A percentile compares a stretch with the other conserved stretches of the same genome.
Conservation (phyloP, 2,113 vertebrate species). For the Antigone vipio region DNA sequence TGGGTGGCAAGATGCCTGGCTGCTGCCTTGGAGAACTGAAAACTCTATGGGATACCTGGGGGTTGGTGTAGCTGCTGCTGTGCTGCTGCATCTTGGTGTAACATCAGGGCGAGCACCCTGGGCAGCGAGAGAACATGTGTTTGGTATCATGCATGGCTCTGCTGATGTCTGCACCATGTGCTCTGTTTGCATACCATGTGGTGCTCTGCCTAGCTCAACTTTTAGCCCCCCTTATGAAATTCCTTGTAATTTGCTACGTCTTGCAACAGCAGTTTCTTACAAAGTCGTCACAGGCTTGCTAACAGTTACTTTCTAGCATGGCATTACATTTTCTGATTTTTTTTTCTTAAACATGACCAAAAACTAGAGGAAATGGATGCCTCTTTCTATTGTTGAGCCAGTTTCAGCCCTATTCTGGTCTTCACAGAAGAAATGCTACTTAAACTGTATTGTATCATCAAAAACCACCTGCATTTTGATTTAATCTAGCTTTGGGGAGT, state of each 20-base stretch:
- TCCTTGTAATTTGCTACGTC: not conserved
- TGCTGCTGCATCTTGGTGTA: rapidly evolving
- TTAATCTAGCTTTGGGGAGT: not conserved
- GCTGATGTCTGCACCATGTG: not conserved
- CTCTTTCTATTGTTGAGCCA: not conserved
- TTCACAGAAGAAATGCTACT: not conserved
- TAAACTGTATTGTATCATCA: not conserved
- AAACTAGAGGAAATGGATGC: not conserved
- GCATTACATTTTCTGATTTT: not conserved
- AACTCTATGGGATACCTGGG: not conserved
- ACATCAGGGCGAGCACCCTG: not conserved
- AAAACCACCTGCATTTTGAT: not conserved
- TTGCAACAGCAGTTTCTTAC: not conserved
- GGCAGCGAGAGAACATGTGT: not conserved
- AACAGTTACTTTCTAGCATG: not conserved
- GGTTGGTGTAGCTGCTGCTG: not conserved
- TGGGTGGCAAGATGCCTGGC: not conserved
- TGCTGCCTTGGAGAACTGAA: not conserved
- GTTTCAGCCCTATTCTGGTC: not conserved
- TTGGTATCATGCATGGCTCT: not conserved
- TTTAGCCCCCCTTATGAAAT: not conserved
- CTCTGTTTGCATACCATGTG: not conserved
- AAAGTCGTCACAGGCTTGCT: not conserved
- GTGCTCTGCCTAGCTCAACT: not conserved
- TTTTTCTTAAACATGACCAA: not conserved